Percentiles rank a stretch among this genome's conserved stretches.
phyloP scores from a whole-genome alignment of 2,113 vertebrate genomes.

The Henicopernis longicauda region DNA sequence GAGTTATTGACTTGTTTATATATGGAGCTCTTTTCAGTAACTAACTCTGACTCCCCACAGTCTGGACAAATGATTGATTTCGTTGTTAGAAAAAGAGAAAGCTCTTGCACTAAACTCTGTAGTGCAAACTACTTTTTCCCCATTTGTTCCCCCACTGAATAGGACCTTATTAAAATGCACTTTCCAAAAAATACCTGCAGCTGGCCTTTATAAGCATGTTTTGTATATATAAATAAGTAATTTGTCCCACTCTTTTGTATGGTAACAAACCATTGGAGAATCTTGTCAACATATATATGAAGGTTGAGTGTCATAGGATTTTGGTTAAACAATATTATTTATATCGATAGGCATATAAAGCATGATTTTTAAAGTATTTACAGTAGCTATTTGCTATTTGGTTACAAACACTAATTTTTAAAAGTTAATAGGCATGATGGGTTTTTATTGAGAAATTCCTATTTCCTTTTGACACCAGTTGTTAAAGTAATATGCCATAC shows the following conservation, averaged over 20 bases:
- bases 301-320: constrained; percentile 57
- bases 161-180: constrained; percentile 86
- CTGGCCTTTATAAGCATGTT: constrained; percentile 80
- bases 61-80: constrained; percentile 90
- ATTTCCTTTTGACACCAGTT: neutral
- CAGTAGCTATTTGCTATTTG: neutral
- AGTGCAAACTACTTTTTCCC: constrained; percentile 78
- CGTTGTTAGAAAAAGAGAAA: constrained; percentile 76
- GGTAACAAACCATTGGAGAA: constrained; percentile 73
- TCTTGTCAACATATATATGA: constrained; percentile 71
- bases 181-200: constrained; percentile 85
- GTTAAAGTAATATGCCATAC: neutral
- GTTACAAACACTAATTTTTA: neutral
- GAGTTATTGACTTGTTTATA: constrained; percentile 91
- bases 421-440: neutral
- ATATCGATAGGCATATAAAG: constrained; percentile 38
- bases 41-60: constrained; percentile 81
- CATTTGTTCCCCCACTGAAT: constrained; percentile 81
- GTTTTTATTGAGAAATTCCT: neutral
- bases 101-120: constrained; percentile 78
- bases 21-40: constrained; percentile 83
- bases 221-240: constrained; percentile 87
- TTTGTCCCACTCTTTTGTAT: constrained; percentile 82
- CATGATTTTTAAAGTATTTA: constrained; percentile 8
- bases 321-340: constrained; percentile 52